Evolutionary conservation across 1,140 invertebrate genomes (phyloP).

Genomic region (Leptinotarsa defecta): DNA sequence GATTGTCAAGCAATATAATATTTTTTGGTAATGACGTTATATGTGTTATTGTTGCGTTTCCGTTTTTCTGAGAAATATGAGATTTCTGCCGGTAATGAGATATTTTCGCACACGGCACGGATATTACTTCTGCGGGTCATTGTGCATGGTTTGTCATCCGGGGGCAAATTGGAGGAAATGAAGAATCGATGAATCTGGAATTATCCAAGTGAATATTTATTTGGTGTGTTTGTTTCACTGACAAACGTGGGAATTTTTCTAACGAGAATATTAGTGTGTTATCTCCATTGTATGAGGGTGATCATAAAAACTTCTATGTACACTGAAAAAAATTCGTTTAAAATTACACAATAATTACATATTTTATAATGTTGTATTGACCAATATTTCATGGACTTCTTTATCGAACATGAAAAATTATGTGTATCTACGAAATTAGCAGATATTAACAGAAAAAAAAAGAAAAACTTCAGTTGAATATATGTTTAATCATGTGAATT

Average conservation of each 20-base stretch:
- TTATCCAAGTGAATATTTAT: background rate
- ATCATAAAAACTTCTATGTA: too few species aligned
- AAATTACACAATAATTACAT: too few species aligned
- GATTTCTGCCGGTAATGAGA: constrained; percentile 29
- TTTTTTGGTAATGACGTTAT: constrained; percentile 33
- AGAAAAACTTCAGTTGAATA: too few species aligned
- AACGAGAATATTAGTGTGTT: too few species aligned
- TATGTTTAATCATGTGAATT: too few species aligned
- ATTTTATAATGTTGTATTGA: too few species aligned
- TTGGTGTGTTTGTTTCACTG: background rate
- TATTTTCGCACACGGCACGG: constrained; percentile 17
- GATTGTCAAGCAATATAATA: constrained; percentile 18
- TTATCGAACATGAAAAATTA: too few species aligned
- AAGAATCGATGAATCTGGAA: constrained; percentile 12
- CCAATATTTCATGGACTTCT: too few species aligned
- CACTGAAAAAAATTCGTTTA: too few species aligned
- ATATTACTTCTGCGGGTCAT: constrained; percentile 19
- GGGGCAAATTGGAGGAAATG: constrained; percentile 21
- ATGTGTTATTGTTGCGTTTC: constrained; percentile 33
- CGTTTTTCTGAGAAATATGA: constrained; percentile 23
- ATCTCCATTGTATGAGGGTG: too few species aligned
- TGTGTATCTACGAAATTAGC: too few species aligned
- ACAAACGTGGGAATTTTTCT: background rate
- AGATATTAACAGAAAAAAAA: too few species aligned
- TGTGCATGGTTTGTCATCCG: constrained; percentile 6